Conservation (phyloP, 2,888 invertebrate genomes). For the Magallana nippona region DNA sequence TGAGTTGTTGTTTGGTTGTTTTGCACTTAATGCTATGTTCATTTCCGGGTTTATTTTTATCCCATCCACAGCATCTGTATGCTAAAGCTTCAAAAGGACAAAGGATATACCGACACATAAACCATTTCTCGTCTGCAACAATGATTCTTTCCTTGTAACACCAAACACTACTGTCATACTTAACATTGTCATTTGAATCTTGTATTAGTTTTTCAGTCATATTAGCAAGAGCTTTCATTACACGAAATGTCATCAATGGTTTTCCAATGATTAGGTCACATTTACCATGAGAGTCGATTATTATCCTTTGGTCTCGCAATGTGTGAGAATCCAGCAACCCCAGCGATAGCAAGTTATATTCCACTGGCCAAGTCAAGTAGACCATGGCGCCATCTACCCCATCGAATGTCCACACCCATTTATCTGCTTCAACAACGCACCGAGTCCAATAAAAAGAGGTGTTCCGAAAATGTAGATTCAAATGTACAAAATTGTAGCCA, state of each 20-base stretch:
- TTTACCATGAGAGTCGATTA: constrained; percentile 42
- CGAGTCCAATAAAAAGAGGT: not conserved
- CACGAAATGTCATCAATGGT: constrained; percentile 29
- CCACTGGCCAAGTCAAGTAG: constrained; percentile 56
- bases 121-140: constrained; percentile 50
- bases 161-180: constrained; percentile 55
- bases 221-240: constrained; percentile 12
- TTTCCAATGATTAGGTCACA: constrained; percentile 54
- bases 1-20: not conserved
- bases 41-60: not conserved
- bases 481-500: not conserved
- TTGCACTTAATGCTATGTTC: constrained; percentile 18
- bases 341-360: constrained; percentile 58
- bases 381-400: constrained; percentile 51
- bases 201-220: constrained; percentile 19
- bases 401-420: constrained; percentile 58
- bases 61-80: constrained; percentile 52
- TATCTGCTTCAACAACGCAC: constrained; percentile 40
- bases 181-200: constrained; percentile 26
- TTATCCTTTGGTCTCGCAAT: constrained; percentile 28
- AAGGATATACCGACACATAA: constrained; percentile 53
- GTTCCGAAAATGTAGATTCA: constrained; percentile 17
- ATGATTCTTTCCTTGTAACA: constrained; percentile 55
- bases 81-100: constrained; percentile 56
- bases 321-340: constrained; percentile 50